These are phyloP conservation scores for Serinus canaria DNA, from an alignment of 2,113 vertebrate species.

Conservation along the genomic window DNA sequence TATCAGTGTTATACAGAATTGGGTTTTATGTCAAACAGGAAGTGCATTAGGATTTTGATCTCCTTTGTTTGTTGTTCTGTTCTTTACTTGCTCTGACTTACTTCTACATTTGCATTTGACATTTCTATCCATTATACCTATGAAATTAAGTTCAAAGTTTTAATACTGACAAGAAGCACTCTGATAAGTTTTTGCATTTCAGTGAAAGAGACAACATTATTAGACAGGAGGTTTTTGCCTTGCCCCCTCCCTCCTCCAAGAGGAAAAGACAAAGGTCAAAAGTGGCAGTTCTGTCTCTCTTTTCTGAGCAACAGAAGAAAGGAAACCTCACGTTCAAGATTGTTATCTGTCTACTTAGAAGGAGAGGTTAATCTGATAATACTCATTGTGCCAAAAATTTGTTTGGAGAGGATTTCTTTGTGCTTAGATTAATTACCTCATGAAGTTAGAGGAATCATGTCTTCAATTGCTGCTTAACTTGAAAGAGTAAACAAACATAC, in stretches of 20 bases:
- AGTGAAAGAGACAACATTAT: background rate
- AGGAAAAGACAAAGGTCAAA: background rate
- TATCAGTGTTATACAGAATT: background rate
- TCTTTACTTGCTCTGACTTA: background rate
- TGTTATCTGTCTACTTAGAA: background rate
- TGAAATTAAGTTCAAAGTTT: background rate
- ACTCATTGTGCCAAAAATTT: background rate
- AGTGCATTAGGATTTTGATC: background rate
- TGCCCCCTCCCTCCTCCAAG: no score
- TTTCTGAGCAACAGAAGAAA: background rate
- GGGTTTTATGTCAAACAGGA: background rate
- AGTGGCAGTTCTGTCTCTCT: background rate
- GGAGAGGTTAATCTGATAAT: background rate
- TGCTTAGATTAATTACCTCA: background rate
- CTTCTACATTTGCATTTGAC: background rate
- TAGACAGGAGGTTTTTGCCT: background rate
- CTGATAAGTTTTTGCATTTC: background rate
- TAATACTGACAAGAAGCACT: background rate
- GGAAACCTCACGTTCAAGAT: background rate
- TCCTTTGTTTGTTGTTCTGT: background rate
- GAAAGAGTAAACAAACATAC: background rate
- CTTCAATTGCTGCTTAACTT: background rate
- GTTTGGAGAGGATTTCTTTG: background rate
- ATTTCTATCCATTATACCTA: background rate
- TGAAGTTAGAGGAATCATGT: background rate